These are phyloP conservation scores for Halcyon chelicuti DNA, from an alignment of 2,797 vertebrate genomes.

Conservation along the genomic window DNA sequence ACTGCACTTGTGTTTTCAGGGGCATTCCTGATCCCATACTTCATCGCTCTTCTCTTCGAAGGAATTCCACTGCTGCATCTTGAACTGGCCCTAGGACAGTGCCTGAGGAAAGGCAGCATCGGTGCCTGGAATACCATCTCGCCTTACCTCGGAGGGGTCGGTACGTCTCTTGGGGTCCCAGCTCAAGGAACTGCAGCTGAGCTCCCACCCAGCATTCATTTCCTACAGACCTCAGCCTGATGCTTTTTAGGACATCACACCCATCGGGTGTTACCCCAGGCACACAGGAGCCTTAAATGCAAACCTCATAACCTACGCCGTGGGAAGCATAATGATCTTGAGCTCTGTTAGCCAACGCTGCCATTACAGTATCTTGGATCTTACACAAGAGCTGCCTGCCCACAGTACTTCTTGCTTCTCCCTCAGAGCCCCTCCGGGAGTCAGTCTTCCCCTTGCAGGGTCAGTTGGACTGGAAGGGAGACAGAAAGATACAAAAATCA, in stretches of 20 bases:
- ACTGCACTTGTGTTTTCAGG: constrained; percentile 76
- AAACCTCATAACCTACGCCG: neutral
- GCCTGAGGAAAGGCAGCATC: constrained; percentile 85
- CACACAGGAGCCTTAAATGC: neutral
- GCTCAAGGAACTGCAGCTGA: neutral
- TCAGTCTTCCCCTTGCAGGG: neutral
- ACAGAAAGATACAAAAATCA: neutral
- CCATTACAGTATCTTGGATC: accelerated
- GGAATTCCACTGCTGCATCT: constrained; percentile 90
- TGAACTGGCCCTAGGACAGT: constrained; percentile 90
- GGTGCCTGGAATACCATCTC: constrained; percentile 89
- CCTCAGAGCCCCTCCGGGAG: neutral
- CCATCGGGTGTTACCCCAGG: neutral
- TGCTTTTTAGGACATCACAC: neutral
- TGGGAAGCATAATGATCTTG: accelerated
- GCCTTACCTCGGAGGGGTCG: constrained; percentile 86
- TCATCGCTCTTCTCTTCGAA: constrained; percentile 87
- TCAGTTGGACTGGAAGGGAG: accelerated
- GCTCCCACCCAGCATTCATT: neutral
- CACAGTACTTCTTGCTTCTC: neutral
- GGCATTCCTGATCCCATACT: constrained; percentile 92
- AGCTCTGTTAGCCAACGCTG: accelerated
- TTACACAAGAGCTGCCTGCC: neutral
- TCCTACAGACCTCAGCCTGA: neutral
- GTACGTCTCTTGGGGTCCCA: constrained; percentile 62